Conservation (phyloP, 2,797 vertebrate species). For the Xenopus petersii region DNA sequence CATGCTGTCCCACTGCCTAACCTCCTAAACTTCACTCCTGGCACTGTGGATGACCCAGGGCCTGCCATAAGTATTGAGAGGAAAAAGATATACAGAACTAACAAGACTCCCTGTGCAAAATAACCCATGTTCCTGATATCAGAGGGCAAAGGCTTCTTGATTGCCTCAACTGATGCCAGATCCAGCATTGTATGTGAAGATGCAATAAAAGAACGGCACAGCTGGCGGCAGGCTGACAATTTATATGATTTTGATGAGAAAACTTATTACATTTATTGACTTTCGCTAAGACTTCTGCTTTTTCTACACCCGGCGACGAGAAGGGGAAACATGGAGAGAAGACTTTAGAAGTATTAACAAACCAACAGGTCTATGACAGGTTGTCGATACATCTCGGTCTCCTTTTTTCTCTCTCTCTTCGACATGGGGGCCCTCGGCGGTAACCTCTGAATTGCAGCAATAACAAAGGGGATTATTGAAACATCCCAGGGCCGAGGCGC, state of each 20-base stretch:
- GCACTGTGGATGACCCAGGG: too few relatives aligned
- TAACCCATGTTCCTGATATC: too few relatives aligned
- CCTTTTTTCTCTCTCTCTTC: constrained; percentile 24
- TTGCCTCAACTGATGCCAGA: too few relatives aligned
- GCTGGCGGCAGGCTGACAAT: constrained; percentile 24
- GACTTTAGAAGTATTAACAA: constrained; percentile 34
- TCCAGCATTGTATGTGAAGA: too few relatives aligned
- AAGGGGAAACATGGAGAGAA: constrained; percentile 20
- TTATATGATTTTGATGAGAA: constrained; percentile 31
- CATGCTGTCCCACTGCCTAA: too few relatives aligned
- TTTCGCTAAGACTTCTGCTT: not conserved
- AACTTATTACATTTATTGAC: constrained; percentile 32
- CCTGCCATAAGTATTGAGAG: too few relatives aligned
- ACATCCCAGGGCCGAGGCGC: not conserved
- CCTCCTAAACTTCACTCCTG: too few relatives aligned
- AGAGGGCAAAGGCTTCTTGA: too few relatives aligned
- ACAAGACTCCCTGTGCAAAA: too few relatives aligned
- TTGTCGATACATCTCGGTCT: constrained; percentile 28
- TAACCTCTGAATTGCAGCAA: constrained; percentile 31
- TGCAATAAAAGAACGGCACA: too few relatives aligned
- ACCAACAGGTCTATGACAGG: constrained; percentile 23
- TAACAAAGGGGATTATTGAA: constrained; percentile 29
- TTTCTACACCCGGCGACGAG: not conserved
- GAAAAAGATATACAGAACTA: too few relatives aligned
- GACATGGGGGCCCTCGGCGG: constrained; percentile 17